Percentiles rank a stretch among this genome's conserved stretches.
These are phyloP conservation scores for Momotus momota DNA, from an alignment of 2,797 vertebrate species.

Conservation along the genomic window DNA sequence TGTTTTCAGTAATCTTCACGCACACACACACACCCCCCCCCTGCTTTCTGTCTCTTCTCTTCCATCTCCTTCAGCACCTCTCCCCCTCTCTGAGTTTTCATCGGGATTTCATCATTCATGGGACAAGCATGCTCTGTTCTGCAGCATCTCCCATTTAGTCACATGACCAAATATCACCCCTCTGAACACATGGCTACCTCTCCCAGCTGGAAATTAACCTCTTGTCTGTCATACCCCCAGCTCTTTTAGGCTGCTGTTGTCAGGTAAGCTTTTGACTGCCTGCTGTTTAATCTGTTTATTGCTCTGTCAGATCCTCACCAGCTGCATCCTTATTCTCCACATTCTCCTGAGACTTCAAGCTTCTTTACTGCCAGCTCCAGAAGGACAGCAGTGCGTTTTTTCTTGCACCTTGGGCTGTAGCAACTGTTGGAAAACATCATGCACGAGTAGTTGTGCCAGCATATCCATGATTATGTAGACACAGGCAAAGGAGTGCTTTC, in stretches of 20 bases:
- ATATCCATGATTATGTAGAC: not conserved
- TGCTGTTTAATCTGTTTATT: constrained; percentile 14
- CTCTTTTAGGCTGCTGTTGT: not conserved
- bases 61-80: not conserved
- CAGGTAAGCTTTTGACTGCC: not conserved
- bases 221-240: not conserved
- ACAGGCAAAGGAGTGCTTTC: not conserved
- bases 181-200: not conserved
- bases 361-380: not conserved
- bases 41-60: not conserved
- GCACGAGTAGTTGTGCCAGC: not conserved
- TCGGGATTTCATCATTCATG: not conserved
- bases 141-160: not conserved
- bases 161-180: not conserved
- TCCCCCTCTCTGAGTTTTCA: not conserved
- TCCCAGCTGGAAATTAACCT: not conserved
- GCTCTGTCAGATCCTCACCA: constrained; percentile 9
- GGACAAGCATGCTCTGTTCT: not conserved
- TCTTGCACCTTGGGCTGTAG: not conserved
- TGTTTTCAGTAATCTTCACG: not conserved
- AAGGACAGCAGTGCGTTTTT: not conserved
- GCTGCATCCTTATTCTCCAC: constrained; percentile 9
- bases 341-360: not conserved
- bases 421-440: not conserved
- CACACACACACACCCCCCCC: no score